phyloP scores from a whole-genome alignment of 2,113 vertebrate species.

The zebrafish (Danio rerio) region DNA sequence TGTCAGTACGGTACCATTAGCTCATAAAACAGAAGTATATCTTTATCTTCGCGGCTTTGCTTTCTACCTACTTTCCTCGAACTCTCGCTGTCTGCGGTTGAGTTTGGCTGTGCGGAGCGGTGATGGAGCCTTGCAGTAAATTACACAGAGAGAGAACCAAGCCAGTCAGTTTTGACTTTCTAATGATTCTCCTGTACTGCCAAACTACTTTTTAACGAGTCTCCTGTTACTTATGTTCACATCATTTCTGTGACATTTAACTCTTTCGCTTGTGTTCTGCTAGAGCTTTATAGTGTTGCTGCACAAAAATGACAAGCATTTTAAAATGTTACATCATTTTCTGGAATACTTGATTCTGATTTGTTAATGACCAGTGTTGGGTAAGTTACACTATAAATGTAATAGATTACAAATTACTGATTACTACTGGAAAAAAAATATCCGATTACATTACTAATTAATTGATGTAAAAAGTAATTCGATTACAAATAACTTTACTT shows the following conservation, averaged over 20 bases:
- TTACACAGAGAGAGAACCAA: background rate
- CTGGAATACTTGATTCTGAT: too few species aligned
- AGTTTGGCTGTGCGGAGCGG: background rate
- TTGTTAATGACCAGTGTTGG: too few species aligned
- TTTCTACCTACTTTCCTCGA: background rate
- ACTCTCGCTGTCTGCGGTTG: background rate
- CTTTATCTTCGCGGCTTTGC: slow-evolving; percentile 24
- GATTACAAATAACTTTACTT: too few species aligned
- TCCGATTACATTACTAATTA: too few species aligned
- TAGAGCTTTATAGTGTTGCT: too few species aligned
- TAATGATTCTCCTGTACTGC: background rate
- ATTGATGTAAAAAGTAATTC: too few species aligned
- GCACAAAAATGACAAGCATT: too few species aligned
- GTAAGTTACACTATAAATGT: too few species aligned
- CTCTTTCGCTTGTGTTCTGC: too few species aligned
- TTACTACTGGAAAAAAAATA: too few species aligned
- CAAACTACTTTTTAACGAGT: background rate
- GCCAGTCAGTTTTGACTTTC: background rate
- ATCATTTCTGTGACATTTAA: background rate
- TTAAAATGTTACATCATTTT: too few species aligned
- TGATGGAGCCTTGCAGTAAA: background rate
- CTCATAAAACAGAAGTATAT: slow-evolving; percentile 41
- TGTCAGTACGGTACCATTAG: slow-evolving; percentile 31
- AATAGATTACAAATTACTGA: too few species aligned
- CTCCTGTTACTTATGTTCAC: background rate